phyloP scores from a whole-genome alignment of 2,797 vertebrate genomes.

The Tokudaia tokunoshimensis region DNA sequence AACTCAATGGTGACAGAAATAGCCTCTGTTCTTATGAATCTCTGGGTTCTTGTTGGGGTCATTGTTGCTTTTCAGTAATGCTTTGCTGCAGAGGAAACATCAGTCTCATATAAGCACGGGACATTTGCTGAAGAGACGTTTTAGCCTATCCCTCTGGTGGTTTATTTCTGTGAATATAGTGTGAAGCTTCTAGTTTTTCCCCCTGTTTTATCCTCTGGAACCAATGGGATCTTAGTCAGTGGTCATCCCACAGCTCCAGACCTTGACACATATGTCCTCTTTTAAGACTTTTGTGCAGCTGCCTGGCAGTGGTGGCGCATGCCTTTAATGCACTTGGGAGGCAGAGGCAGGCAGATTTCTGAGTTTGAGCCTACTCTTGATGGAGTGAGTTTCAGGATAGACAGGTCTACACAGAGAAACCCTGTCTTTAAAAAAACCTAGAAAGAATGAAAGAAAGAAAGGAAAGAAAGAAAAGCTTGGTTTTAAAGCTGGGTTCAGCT shows the following conservation, averaged over 20 bases:
- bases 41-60: conserved; percentile 23
- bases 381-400: background rate
- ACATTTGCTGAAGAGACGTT: background rate
- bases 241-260: background rate
- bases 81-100: background rate
- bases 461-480: background rate
- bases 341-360: background rate
- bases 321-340: background rate
- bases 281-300: background rate
- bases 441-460: background rate
- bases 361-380: background rate
- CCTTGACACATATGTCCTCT: background rate
- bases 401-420: background rate
- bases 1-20: conserved; percentile 2
- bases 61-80: conserved; percentile 3
- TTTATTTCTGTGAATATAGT: background rate
- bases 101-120: background rate
- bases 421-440: background rate
- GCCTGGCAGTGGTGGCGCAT: no score
- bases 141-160: background rate
- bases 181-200: background rate
- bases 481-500: background rate
- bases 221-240: background rate
- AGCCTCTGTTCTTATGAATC: conserved; percentile 40
- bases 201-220: background rate